Evolutionary conservation across 2,797 vertebrate genomes (phyloP).

Genomic region (Tympanoctomys barrerae): DNA sequence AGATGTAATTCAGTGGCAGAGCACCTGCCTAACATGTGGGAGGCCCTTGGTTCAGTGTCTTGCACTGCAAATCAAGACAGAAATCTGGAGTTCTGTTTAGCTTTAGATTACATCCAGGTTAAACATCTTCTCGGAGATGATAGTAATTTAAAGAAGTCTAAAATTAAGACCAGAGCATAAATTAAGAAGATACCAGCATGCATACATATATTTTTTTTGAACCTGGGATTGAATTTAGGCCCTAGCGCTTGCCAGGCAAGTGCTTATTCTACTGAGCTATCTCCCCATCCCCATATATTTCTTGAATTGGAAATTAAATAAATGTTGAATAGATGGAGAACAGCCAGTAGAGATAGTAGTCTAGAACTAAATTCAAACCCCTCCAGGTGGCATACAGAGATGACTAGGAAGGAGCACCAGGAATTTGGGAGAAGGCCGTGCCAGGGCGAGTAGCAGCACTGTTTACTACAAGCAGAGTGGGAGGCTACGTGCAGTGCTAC

Average conservation of each 20-base stretch:
- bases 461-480: accelerated
- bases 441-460: background rate
- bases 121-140: background rate
- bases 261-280: too few relatives aligned
- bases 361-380: background rate
- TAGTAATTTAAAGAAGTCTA: background rate
- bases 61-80: background rate
- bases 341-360: background rate
- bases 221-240: too few relatives aligned
- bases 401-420: background rate
- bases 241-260: too few relatives aligned
- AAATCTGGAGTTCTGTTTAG: constrained; percentile 7
- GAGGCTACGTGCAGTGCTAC: background rate
- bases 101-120: background rate
- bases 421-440: background rate
- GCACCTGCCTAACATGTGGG: background rate
- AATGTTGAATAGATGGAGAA: background rate
- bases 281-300: too few relatives aligned
- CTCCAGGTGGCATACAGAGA: background rate
- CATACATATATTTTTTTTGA: background rate
- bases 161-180: background rate
- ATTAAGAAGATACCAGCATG: background rate
- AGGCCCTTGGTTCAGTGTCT: background rate
- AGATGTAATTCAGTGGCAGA: background rate
- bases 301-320: background rate